A percentile compares a stretch with the other conserved stretches of the same genome.
Evolutionary conservation across 1,140 invertebrate genomes (phyloP).

Genomic region (Listronotus bonariensis): DNA sequence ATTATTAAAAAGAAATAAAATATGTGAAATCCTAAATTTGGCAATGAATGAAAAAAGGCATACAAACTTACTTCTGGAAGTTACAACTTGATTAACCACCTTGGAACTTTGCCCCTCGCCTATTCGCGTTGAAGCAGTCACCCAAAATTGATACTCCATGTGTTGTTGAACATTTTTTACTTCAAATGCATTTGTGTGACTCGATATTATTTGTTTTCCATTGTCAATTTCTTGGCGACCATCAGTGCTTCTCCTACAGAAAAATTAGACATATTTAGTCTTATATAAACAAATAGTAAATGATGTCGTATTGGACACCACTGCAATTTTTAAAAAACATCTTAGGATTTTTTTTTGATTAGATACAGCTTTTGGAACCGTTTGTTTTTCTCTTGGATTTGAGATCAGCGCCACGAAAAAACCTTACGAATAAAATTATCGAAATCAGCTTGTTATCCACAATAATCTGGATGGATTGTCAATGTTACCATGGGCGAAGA

Average conservation of each 20-base stretch:
- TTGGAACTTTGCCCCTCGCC: slow-evolving; percentile 76
- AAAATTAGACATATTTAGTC: neutral
- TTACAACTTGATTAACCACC: slow-evolving; percentile 67
- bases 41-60: neutral
- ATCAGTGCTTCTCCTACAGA: slow-evolving; percentile 62
- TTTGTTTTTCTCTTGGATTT: too few species aligned
- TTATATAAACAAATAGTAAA: neutral
- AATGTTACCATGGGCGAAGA: too few species aligned
- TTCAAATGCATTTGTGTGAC: slow-evolving; percentile 68
- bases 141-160: slow-evolving; percentile 82
- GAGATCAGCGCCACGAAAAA: too few species aligned
- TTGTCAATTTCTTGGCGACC: slow-evolving; percentile 71
- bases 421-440: too few species aligned
- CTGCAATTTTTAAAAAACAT: too few species aligned
- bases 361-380: too few species aligned
- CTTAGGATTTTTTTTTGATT: too few species aligned
- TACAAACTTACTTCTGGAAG: slow-evolving; percentile 54
- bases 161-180: slow-evolving; percentile 72
- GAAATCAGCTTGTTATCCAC: too few species aligned
- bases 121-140: slow-evolving; percentile 74
- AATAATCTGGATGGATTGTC: too few species aligned
- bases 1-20: too few species aligned
- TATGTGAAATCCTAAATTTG: neutral
- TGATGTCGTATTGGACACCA: too few species aligned
- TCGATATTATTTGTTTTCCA: slow-evolving; percentile 66